These are phyloP conservation scores for Trichopoda pennipes DNA, from an alignment of 2,888 invertebrate species.

Conservation along the genomic window DNA sequence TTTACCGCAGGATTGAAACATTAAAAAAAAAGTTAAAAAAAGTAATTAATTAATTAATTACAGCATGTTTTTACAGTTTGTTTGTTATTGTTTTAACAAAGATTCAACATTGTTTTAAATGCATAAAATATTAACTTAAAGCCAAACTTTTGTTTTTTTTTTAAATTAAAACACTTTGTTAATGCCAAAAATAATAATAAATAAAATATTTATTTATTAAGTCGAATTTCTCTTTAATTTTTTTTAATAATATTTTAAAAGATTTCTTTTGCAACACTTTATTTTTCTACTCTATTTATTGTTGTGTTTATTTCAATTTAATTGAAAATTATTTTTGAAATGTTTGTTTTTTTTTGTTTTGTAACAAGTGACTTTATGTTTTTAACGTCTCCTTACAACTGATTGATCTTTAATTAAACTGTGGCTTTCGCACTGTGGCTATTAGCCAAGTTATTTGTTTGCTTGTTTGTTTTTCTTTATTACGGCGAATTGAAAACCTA, in stretches of 20 bases:
- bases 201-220: too few relatives aligned
- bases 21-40: constrained; percentile 5
- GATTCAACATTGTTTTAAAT: too few relatives aligned
- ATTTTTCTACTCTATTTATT: constrained; percentile 8
- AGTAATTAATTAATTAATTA: constrained; percentile 27
- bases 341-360: constrained; percentile 20
- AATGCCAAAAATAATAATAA: too few relatives aligned
- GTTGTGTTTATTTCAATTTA: constrained; percentile 7
- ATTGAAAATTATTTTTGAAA: not conserved
- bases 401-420: constrained; percentile 56
- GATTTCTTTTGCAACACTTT: not conserved
- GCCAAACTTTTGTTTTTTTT: too few relatives aligned
- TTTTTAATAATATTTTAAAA: not conserved
- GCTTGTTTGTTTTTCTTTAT: constrained; percentile 24
- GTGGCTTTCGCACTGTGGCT: constrained; percentile 40
- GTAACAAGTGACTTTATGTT: constrained; percentile 37
- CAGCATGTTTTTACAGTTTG: constrained; percentile 12
- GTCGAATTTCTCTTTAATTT: not conserved
- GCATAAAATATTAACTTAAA: too few relatives aligned
- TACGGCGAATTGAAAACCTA: constrained; percentile 11
- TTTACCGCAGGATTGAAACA: constrained; percentile 36
- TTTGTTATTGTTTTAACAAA: too few relatives aligned
- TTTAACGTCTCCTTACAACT: constrained; percentile 56
- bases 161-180: too few relatives aligned
- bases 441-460: constrained; percentile 39